phyloP scores from a whole-genome alignment of 23 tunicate species.

The Pegea sp. region DNA sequence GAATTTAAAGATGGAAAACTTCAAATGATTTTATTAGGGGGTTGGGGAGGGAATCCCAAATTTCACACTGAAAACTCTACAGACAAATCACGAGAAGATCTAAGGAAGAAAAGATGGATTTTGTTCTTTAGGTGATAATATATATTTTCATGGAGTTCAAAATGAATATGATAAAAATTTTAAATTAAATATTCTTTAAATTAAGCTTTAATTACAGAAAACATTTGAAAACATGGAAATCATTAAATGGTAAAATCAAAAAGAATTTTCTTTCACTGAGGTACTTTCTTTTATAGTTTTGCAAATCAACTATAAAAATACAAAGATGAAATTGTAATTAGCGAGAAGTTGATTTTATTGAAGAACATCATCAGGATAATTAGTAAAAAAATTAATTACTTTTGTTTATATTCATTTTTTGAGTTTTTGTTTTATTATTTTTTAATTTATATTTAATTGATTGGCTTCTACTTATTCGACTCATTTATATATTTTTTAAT shows the following conservation, averaged over 20 bases:
- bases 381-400: slow-evolving; percentile 6
- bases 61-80: slow-evolving; percentile 48
- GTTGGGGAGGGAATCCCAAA: slow-evolving; percentile 86
- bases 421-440: neutral
- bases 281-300: slow-evolving; percentile 6
- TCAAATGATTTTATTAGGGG: slow-evolving; percentile 54
- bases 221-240: slow-evolving; percentile 75
- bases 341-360: slow-evolving; percentile 46
- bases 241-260: slow-evolving; percentile 27
- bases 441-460: neutral
- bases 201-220: slow-evolving; percentile 5
- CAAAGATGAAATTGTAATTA: slow-evolving; percentile 2
- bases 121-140: slow-evolving; percentile 54
- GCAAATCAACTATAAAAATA: neutral
- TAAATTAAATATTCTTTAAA: too few relatives aligned
- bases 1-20: slow-evolving; percentile 5
- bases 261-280: slow-evolving; percentile 53
- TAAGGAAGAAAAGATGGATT: slow-evolving; percentile 4
- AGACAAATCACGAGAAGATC: slow-evolving; percentile 23
- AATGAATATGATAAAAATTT: slow-evolving; percentile 64
- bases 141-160: slow-evolving; percentile 54
- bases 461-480: neutral
- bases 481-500: neutral
- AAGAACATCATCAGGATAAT: slow-evolving; percentile 12
- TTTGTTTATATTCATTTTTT: neutral